Conservation (phyloP, 2,888 invertebrate species). For the Odontothrips loti region DNA sequence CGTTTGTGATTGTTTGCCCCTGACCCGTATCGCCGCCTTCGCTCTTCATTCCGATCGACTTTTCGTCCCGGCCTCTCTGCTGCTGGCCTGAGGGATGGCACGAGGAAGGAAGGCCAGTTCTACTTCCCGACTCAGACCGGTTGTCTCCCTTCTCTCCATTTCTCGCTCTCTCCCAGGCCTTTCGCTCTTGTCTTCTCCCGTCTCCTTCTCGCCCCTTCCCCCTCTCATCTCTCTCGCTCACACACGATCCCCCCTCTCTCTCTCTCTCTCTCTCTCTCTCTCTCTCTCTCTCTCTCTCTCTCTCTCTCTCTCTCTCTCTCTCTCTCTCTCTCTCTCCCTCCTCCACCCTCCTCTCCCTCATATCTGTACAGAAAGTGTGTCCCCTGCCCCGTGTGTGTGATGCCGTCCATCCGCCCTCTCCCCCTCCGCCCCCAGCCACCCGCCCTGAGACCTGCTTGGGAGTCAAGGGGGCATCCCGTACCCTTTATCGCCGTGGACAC, state of each 20-base stretch:
- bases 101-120: too few species aligned
- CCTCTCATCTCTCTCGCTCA: not conserved
- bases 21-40: too few species aligned
- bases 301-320: not conserved
- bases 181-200: not conserved
- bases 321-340: too few species aligned
- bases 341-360: not conserved
- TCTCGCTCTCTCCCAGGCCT: not conserved
- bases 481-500: constrained; percentile 19
- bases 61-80: too few species aligned
- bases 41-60: too few species aligned
- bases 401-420: not conserved
- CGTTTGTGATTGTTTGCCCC: too few species aligned
- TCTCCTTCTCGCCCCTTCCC: not conserved
- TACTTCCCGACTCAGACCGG: too few species aligned
- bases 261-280: not conserved
- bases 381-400: not conserved
- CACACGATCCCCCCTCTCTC: not conserved
- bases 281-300: not conserved
- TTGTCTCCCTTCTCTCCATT: not conserved
- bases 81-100: too few species aligned
- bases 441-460: not conserved
- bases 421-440: not conserved
- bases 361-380: not conserved
- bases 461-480: constrained; percentile 1